phyloP scores from a whole-genome alignment of 2,888 invertebrate species.

The Megaustenia siamemsis region DNA sequence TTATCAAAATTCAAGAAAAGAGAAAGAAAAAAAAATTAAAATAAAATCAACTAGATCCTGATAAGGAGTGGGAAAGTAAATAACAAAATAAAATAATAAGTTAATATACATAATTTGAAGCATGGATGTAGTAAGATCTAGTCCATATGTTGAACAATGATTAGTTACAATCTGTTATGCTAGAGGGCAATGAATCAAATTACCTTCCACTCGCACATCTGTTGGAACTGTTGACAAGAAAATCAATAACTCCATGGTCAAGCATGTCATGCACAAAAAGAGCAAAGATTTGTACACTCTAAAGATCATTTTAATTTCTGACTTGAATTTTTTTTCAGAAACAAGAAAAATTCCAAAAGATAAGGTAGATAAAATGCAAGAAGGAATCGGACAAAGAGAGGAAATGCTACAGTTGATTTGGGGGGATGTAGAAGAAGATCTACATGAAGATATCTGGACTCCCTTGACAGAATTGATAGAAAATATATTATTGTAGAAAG shows the following conservation, averaged over 20 bases:
- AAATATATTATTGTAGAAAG: too few species aligned
- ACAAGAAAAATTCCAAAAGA: too few species aligned
- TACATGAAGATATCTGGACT: too few species aligned
- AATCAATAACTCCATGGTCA: neutral
- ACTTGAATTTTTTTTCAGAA: too few species aligned
- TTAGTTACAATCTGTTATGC: conserved; percentile 9
- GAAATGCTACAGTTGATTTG: too few species aligned
- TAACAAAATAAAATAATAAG: neutral
- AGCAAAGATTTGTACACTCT: neutral
- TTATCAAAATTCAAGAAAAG: neutral
- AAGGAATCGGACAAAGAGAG: too few species aligned
- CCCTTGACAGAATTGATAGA: too few species aligned
- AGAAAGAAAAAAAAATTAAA: neutral
- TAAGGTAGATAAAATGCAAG: too few species aligned
- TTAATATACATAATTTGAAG: neutral
- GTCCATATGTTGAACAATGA: neutral
- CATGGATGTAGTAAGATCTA: neutral
- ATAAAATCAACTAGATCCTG: neutral
- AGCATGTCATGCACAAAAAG: neutral
- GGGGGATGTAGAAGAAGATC: too few species aligned
- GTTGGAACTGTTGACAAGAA: conserved; percentile 39
- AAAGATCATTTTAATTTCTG: neutral
- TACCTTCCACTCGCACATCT: conserved; percentile 19
- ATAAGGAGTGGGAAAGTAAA: neutral
- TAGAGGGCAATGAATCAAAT: neutral